A percentile compares a stretch with the other conserved stretches of the same genome.
phyloP scores from a whole-genome alignment of 2,113 vertebrate species.

The Cyprinodon variegatus region DNA sequence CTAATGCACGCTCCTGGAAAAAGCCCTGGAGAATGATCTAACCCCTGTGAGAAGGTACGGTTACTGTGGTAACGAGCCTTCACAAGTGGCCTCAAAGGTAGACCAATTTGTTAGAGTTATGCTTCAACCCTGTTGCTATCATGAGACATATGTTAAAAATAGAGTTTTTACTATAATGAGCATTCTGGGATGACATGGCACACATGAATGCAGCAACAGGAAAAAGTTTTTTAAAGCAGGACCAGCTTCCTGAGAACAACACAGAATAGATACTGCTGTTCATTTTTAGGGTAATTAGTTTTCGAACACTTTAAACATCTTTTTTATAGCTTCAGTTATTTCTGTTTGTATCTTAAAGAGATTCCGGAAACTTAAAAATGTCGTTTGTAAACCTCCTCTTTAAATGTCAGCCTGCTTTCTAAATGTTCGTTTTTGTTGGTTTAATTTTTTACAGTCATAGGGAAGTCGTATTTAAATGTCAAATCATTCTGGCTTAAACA shows the following conservation, averaged over 20 bases:
- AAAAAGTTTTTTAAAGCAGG: background rate
- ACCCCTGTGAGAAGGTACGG: background rate
- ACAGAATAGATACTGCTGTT: background rate
- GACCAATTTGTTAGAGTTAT: background rate
- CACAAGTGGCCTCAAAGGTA: background rate
- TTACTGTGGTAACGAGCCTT: background rate
- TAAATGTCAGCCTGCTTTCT: no score
- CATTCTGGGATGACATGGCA: background rate
- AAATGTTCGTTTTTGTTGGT: no score
- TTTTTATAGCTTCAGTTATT: background rate
- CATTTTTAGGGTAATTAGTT: background rate
- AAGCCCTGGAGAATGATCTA: background rate
- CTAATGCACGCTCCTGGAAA: background rate
- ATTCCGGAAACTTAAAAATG: no score
- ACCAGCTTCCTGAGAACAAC: background rate
- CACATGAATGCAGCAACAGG: background rate
- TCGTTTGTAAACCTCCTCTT: no score
- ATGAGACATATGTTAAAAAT: background rate
- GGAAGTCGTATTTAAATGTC: no score
- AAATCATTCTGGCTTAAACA: no score
- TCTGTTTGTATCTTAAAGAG: background rate
- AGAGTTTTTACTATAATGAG: background rate
- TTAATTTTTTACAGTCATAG: no score
- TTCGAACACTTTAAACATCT: background rate
- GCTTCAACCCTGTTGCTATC: background rate